Evolutionary conservation across 2,797 vertebrate species (phyloP).

Genomic region (Anas acuta): DNA sequence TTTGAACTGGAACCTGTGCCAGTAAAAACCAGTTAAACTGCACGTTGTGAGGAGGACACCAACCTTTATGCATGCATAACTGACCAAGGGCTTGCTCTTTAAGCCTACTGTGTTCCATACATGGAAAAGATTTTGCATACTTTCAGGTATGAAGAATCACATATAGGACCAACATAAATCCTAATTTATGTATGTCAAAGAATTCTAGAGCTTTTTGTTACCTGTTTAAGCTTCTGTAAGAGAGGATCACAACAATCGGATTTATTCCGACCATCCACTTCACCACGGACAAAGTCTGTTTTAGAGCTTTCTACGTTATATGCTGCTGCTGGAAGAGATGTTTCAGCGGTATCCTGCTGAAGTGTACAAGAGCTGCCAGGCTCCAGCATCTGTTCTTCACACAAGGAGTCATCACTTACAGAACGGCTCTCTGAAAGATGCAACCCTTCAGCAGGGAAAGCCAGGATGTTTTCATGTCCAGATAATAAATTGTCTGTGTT

Average conservation of each 20-base stretch:
- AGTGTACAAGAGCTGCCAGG: not conserved
- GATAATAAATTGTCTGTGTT: slow-evolving; percentile 70
- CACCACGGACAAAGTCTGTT: not conserved
- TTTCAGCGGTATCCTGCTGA: slow-evolving; percentile 20
- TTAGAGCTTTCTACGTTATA: not conserved
- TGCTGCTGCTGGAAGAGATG: not conserved
- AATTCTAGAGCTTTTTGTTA: slow-evolving; percentile 49
- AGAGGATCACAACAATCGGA: slow-evolving; percentile 74
- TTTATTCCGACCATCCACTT: slow-evolving; percentile 53
- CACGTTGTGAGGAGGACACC: not conserved
- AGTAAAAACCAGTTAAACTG: not conserved
- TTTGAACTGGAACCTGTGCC: not conserved
- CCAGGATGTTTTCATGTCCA: not conserved
- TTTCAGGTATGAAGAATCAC: not conserved
- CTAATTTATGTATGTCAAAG: not conserved
- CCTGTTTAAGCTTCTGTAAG: slow-evolving; percentile 88
- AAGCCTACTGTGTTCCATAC: not conserved
- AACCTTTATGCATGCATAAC: fast-evolving
- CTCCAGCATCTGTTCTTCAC: slow-evolving; percentile 45
- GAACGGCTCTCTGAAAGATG: slow-evolving; percentile 81
- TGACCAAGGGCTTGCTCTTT: not conserved
- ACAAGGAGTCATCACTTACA: slow-evolving; percentile 75
- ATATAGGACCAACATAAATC: not conserved
- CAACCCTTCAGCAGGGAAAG: slow-evolving; percentile 74
- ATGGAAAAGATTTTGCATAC: not conserved